Evolutionary conservation across 2,797 vertebrate genomes (phyloP).

Genomic region (Varecia variegata): DNA sequence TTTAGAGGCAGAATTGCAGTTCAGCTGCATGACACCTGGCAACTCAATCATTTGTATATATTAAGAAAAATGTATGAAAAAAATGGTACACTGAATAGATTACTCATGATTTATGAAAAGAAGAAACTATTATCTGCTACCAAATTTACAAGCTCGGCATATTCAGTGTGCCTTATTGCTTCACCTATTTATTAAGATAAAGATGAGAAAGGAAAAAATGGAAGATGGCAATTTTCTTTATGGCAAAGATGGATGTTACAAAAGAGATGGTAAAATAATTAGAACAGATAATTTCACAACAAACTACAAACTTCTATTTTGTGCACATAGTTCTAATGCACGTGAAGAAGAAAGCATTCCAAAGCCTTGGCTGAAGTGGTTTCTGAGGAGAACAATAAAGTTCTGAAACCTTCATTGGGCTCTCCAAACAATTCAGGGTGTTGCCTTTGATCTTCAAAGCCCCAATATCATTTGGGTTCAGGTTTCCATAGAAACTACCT

Average conservation of each 20-base stretch:
- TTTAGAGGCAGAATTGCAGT: background rate
- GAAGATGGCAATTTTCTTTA: conserved; percentile 16
- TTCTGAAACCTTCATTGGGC: background rate
- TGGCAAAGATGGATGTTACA: background rate
- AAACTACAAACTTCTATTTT: background rate
- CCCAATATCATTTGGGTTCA: conserved; percentile 28
- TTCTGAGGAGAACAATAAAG: conserved; percentile 61
- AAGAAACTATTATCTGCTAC: background rate
- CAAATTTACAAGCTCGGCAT: background rate
- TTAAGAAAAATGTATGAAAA: background rate
- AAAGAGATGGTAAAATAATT: conserved; percentile 51
- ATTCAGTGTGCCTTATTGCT: background rate
- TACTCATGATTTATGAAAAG: background rate
- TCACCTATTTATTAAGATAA: conserved; percentile 31
- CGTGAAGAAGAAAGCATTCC: conserved; percentile 45
- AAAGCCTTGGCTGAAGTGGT: background rate
- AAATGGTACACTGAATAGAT: background rate
- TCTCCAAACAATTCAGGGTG: conserved; percentile 57
- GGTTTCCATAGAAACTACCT: conserved; percentile 70
- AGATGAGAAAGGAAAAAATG: conserved; percentile 24
- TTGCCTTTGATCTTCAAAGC: conserved; percentile 54
- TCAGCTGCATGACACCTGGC: background rate
- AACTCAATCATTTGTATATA: background rate
- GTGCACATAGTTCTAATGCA: background rate
- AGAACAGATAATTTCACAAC: conserved; percentile 7